Evolutionary conservation across 2,888 invertebrate genomes (phyloP), one percentile per base, ranked within the genome.

Genomic region (Gymnocheta viridis): DNA sequence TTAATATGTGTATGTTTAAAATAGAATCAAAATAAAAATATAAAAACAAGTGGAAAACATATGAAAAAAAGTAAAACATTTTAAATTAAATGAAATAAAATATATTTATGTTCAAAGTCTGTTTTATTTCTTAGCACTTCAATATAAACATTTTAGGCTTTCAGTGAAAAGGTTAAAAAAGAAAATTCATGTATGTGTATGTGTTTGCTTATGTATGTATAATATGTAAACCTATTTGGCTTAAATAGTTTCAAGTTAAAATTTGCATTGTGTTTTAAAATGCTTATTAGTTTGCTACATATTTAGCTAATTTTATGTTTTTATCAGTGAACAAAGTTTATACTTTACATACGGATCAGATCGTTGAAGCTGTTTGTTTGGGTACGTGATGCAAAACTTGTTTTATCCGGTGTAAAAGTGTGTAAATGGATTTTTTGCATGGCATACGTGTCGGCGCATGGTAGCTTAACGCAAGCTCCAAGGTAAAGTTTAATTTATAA

Each of bases 371-470:
- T 62, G 38, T n/a, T 0, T 17, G 14, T 49, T 66, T 9, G 44
- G 44, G 67, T 22, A 41, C 58, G 29, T 60, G 2, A 27, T 27
- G 19, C 10, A 72, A 56, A 44, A 56, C 22, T 47, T 51, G 10
- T 56, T 51, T 67, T 44, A 35, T 38, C 17, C 22, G 51, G 35
- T 49, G 22, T 66, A 22, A 49, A 60, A 60, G 73, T 64, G 47
- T 82, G 82, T 86, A 78, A 82, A 87, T 87, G 87, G 86, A 82
- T 85, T 78, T 74, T 88, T 90, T 92, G 90, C 87, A 91, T 91
- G 91, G 91, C 91, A 88, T 91, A 91, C 90, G 88, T 91, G 87
- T 91, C 91, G 89, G 89, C 92, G 86, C 91, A 91, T 89, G 91
- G 91, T 90, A 91, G 90, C 91, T 91, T 91, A 88, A 89, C 91